Evolutionary conservation across 2,888 invertebrate species (phyloP).

Genomic region (Alitta virens): DNA sequence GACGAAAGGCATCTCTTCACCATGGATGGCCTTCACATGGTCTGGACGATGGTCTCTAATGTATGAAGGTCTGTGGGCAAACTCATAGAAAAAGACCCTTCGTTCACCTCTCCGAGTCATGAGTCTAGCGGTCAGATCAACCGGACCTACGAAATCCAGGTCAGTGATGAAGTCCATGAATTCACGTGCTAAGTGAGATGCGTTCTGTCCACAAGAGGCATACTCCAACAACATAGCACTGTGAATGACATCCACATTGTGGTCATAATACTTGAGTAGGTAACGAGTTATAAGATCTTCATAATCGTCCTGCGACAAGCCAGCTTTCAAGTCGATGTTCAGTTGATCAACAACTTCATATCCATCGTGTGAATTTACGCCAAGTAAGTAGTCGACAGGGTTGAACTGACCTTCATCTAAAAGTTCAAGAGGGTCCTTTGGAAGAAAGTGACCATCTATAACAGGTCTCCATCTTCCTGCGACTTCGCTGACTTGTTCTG

Average conservation of each 20-base stretch:
- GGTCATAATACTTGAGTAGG: slow-evolving; percentile 2
- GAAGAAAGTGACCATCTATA: slow-evolving; percentile 10
- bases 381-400: slow-evolving; percentile 15
- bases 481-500: not conserved
- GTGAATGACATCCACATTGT: slow-evolving; percentile 5
- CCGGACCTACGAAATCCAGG: slow-evolving; percentile 8
- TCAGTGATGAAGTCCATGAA: slow-evolving; percentile 9
- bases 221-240: slow-evolving; percentile 9
- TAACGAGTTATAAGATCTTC: slow-evolving; percentile 9
- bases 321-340: slow-evolving; percentile 3
- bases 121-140: slow-evolving; percentile 1
- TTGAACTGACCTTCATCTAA: slow-evolving; percentile 3
- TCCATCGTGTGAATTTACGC: slow-evolving; percentile 11
- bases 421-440: slow-evolving; percentile 10
- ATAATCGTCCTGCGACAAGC: slow-evolving; percentile 1
- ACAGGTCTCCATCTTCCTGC: slow-evolving; percentile 6
- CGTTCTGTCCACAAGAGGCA: slow-evolving; percentile 4
- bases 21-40: not conserved
- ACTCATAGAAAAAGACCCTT: slow-evolving; percentile 10
- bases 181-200: not conserved
- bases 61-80: slow-evolving; percentile 6
- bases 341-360: not conserved
- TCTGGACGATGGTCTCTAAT: not conserved
- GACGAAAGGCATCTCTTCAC: slow-evolving; percentile 10
- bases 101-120: slow-evolving; percentile 3